Evolutionary conservation across 2,113 vertebrate species (phyloP).

Genomic region (Sinocyclocheilus rhinocerous): DNA sequence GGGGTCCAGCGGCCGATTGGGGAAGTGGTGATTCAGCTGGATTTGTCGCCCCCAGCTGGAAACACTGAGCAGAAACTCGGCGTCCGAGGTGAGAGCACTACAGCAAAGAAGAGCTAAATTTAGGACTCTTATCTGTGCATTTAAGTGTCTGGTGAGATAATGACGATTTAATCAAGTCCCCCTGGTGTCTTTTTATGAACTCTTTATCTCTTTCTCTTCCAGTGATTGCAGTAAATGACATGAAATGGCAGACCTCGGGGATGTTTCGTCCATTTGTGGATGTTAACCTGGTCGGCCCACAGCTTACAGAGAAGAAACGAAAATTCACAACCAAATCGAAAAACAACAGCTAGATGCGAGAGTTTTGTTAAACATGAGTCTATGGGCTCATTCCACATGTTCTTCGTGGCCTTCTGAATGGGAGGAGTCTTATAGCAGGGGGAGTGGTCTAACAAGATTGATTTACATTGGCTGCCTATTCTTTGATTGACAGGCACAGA

Average conservation of each 20-base stretch:
- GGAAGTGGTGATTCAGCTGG: slow-evolving; percentile 91
- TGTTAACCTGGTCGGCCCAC: slow-evolving; percentile 90
- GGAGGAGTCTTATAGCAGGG: slow-evolving; percentile 17
- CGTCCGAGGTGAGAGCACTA: slow-evolving; percentile 82
- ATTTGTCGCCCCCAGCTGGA: slow-evolving; percentile 86
- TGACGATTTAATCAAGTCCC: background rate
- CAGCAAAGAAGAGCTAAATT: background rate
- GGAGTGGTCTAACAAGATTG: background rate
- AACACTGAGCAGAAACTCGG: slow-evolving; percentile 92
- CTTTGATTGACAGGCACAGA: background rate
- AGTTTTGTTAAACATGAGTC: slow-evolving; percentile 39
- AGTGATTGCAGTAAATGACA: slow-evolving; percentile 94
- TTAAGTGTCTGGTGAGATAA: background rate
- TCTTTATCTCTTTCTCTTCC: slow-evolving; percentile 17
- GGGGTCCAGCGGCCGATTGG: slow-evolving; percentile 91
- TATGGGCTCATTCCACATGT: slow-evolving; percentile 1
- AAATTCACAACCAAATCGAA: slow-evolving; percentile 98
- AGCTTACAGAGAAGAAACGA: slow-evolving; percentile 92
- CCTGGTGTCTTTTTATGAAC: background rate
- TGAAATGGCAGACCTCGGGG: slow-evolving; percentile 95
- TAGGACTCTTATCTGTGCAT: background rate
- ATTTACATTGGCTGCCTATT: background rate
- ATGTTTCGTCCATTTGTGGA: slow-evolving; percentile 98
- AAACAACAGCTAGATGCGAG: slow-evolving; percentile 84
- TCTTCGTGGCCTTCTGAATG: slow-evolving; percentile 46